Evolutionary conservation across 2,113 vertebrate genomes (phyloP).

Genomic region (Corydoras maculifer): DNA sequence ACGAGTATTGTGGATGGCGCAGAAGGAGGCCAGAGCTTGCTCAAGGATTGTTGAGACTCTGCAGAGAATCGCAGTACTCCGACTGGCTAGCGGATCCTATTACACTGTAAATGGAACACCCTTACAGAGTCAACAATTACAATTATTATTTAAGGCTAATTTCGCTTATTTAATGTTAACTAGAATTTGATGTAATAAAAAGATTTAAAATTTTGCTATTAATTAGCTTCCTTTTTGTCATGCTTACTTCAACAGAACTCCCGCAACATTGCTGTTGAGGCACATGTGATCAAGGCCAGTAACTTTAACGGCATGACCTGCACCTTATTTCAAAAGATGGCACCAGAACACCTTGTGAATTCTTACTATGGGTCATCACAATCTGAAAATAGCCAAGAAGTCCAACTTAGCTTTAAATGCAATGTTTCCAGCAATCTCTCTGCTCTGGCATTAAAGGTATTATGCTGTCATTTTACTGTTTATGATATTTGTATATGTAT

Average conservation of each 20-base stretch:
- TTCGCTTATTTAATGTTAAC: no score
- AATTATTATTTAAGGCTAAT: no score
- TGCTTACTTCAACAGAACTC: slow-evolving; percentile 74
- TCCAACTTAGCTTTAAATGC: slow-evolving; percentile 94
- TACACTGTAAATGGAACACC: slow-evolving; percentile 70
- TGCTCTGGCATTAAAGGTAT: slow-evolving; percentile 84
- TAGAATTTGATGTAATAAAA: no score
- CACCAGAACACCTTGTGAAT: slow-evolving; percentile 70
- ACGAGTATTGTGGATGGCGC: slow-evolving; percentile 85
- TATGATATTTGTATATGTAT: background rate
- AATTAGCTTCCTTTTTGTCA: background rate
- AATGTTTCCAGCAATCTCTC: slow-evolving; percentile 86
- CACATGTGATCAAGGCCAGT: slow-evolving; percentile 77
- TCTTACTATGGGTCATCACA: slow-evolving; percentile 69
- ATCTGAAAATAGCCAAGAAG: slow-evolving; percentile 74
- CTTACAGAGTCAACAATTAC: background rate
- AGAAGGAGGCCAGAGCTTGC: slow-evolving; percentile 85
- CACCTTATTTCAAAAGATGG: slow-evolving; percentile 85
- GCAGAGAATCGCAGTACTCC: slow-evolving; percentile 77
- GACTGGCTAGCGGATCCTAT: slow-evolving; percentile 80
- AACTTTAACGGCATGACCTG: slow-evolving; percentile 94
- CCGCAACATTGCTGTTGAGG: slow-evolving; percentile 91
- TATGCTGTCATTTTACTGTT: background rate
- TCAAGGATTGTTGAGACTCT: slow-evolving; percentile 84
- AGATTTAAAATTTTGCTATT: no score